Conservation (phyloP, 2,888 invertebrate genomes). For the Diadromus collaris region DNA sequence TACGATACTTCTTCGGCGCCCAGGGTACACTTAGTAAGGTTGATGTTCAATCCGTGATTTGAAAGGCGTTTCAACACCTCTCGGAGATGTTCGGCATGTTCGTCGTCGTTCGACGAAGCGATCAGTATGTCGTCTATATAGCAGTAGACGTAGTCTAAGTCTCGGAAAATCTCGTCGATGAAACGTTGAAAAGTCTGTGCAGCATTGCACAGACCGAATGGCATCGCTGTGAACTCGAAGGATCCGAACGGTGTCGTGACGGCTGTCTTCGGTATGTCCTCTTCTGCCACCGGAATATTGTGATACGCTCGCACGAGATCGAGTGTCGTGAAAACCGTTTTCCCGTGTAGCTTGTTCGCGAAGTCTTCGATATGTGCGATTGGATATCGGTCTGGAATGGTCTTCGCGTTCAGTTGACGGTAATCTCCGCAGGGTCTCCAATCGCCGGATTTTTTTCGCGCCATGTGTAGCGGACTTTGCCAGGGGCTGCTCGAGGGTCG, state of each 20-base stretch:
- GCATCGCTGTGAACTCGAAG: slow-evolving; percentile 66
- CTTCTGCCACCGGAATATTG: slow-evolving; percentile 67
- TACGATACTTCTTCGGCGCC: slow-evolving; percentile 55
- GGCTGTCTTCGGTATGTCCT: slow-evolving; percentile 69
- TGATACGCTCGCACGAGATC: slow-evolving; percentile 67
- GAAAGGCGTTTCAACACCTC: slow-evolving; percentile 55
- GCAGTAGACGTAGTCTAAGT: slow-evolving; percentile 27
- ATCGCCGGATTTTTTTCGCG: slow-evolving; percentile 43
- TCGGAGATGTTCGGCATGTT: slow-evolving; percentile 46
- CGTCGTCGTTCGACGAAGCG: slow-evolving; percentile 13
- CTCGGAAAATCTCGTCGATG: slow-evolving; percentile 61
- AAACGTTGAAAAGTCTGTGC: slow-evolving; percentile 69
- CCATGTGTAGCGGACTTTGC: slow-evolving; percentile 63
- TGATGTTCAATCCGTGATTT: slow-evolving; percentile 59
- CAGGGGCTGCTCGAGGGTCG: slow-evolving; percentile 76
- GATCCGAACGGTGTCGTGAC: slow-evolving; percentile 69
- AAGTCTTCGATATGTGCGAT: slow-evolving; percentile 73
- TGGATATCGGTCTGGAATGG: slow-evolving; percentile 74
- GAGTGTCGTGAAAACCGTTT: slow-evolving; percentile 67
- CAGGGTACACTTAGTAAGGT: slow-evolving; percentile 61
- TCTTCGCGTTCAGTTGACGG: slow-evolving; percentile 68
- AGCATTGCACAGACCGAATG: slow-evolving; percentile 67
- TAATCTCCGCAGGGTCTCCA: slow-evolving; percentile 77
- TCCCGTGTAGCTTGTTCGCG: slow-evolving; percentile 63
- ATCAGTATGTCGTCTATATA: slow-evolving; percentile 55